Evolutionary conservation across 2,888 invertebrate genomes (phyloP).

Genomic region (Chymomyza fuscimana): DNA sequence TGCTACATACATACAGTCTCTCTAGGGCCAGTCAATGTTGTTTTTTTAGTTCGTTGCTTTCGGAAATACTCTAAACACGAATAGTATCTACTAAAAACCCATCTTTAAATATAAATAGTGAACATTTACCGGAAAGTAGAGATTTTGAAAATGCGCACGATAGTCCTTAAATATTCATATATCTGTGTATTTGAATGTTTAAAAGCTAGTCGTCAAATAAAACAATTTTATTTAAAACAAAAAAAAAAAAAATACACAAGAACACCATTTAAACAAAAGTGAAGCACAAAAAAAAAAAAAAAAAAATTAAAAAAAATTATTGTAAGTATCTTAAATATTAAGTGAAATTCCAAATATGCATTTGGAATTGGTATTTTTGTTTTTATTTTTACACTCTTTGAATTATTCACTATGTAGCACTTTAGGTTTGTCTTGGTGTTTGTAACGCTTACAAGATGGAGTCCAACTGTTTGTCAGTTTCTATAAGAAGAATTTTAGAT

Average conservation of each 20-base stretch:
- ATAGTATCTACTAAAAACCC: background rate
- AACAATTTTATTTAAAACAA: background rate
- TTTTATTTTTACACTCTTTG: background rate
- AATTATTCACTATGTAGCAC: background rate
- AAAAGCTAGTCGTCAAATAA: conserved; percentile 53
- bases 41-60: background rate
- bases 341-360: background rate
- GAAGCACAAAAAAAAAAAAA: background rate
- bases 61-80: background rate
- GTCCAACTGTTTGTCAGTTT: background rate
- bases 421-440: background rate
- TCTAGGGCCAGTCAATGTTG: background rate
- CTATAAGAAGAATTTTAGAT: background rate
- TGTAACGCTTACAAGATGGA: background rate
- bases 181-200: conserved; percentile 50
- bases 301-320: background rate
- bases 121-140: conserved; percentile 77
- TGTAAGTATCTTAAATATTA: background rate
- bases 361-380: background rate
- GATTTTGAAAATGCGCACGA: conserved; percentile 51
- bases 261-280: background rate
- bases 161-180: conserved; percentile 63
- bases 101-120: conserved; percentile 70
- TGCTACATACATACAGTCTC: background rate
- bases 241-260: background rate